Conservation (phyloP, 2,888 invertebrate genomes). For the Muschampia plurimacula region DNA sequence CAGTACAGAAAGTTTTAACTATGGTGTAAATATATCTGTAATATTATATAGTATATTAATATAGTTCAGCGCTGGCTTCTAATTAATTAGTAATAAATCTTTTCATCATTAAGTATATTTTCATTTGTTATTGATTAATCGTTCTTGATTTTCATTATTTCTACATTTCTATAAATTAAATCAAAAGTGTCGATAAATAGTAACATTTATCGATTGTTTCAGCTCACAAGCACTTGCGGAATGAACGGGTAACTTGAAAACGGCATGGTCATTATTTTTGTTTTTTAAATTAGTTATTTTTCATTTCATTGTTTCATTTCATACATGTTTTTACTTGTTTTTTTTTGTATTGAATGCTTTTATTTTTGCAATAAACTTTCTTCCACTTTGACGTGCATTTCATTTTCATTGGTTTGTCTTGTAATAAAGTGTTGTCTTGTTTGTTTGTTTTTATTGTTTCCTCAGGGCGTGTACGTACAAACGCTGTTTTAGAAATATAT, state of each 20-base stretch:
- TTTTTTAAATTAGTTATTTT: constrained; percentile 15
- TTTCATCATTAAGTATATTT: too few species aligned
- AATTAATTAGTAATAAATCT: too few species aligned
- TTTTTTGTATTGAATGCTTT: constrained; percentile 17
- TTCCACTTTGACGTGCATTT: constrained; percentile 27
- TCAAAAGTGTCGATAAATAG: constrained; percentile 3
- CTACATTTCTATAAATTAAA: too few species aligned
- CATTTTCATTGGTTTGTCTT: constrained; percentile 28
- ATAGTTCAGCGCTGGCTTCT: too few species aligned
- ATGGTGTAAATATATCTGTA: too few species aligned
- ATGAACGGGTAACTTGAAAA: constrained; percentile 35
- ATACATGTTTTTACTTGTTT: constrained; percentile 13
- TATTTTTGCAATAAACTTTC: constrained; percentile 25
- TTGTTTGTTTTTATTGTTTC: background rate
- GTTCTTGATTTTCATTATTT: too few species aligned
- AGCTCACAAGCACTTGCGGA: constrained; percentile 47
- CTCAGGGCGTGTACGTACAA: background rate
- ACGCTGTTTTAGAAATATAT: background rate
- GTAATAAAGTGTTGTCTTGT: constrained; percentile 7
- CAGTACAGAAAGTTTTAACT: constrained; percentile 88
- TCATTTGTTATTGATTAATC: too few species aligned
- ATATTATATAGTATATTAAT: too few species aligned
- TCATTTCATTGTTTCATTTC: constrained; percentile 30
- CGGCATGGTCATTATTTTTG: background rate
- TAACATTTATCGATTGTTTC: constrained; percentile 44